phyloP scores from a whole-genome alignment of 2,113 vertebrate species.

The Gymnogyps californianus region DNA sequence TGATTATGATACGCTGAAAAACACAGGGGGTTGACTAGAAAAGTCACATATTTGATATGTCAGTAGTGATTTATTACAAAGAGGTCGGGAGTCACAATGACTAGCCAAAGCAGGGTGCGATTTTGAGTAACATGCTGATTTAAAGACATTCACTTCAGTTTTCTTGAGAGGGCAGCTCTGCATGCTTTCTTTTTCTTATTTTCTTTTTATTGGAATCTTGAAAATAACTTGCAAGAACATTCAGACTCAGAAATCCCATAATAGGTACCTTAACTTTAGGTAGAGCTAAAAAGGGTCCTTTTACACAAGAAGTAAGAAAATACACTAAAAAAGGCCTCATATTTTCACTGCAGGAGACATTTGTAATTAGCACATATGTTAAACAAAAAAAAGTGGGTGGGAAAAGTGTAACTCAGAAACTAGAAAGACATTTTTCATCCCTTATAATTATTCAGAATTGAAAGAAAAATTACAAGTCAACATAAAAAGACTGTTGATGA shows the following conservation, averaged over 20 bases:
- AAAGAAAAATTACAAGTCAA: background rate
- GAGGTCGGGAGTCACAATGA: fast-evolving
- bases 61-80: background rate
- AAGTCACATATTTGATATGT: background rate
- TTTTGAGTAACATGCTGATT: background rate
- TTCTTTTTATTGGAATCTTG: background rate
- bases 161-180: background rate
- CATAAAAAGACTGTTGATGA: background rate
- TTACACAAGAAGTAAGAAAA: background rate
- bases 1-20: background rate
- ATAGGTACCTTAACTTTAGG: background rate
- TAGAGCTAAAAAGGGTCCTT: background rate
- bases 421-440: background rate
- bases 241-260: background rate
- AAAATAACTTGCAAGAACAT: background rate
- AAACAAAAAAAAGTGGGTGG: background rate
- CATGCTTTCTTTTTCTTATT: background rate
- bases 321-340: background rate
- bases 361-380: background rate
- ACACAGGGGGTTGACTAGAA: background rate
- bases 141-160: background rate
- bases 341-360: background rate
- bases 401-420: background rate
- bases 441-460: background rate
- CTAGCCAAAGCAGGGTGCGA: background rate